Evolutionary conservation across 2,888 invertebrate species (phyloP), one percentile per base, ranked within the genome.

Genomic region (Dyspetes luteomarginatus): DNA sequence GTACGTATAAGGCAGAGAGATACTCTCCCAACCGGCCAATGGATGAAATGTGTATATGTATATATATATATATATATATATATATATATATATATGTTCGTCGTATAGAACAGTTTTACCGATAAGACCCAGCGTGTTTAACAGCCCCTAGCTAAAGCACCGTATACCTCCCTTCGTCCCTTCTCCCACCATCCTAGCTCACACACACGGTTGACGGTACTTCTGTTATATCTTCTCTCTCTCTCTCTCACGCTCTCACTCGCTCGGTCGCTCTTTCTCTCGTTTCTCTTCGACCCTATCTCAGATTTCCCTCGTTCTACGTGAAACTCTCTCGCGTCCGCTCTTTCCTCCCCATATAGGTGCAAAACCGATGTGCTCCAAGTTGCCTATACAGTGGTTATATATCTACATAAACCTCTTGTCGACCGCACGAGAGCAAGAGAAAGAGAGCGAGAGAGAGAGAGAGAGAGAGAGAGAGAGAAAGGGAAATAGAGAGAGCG

Each of bases 61-160:
- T 76, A 86, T 87, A 83, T 86, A 86, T 79, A 86, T 86, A 84
- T 86, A 86, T n/a, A n/a, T n/a, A 88, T 88, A 86, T 88, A 85
- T 86, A 84, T 80, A 86, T 88, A 64, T 48, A 28, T 76, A 86
- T 87, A 83, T 86, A 86, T 79, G 86, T 86, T 83, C 86, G 86
- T 87, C 87, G 87, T 89, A 88, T 86, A 88, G 89, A 89, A 88
- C 89, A 90, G 89, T 90, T 90, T 90, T 90, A 89, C 89, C 90
- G 90, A 91, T 90, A 90, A 90, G 90, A 90, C 90, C 81, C 86
- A 81, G 83, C 89, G 88, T 89, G 90, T 89, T 89, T 90, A 90
- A 91, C 90, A 90, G 90, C 90, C 89, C 86, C 89, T 75, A 88
- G 89, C 88, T 88, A 88, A 89, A 90, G 89, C 87, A 88, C 86